Conservation (phyloP, 2,888 invertebrate species). For the Thera obeliscata region DNA sequence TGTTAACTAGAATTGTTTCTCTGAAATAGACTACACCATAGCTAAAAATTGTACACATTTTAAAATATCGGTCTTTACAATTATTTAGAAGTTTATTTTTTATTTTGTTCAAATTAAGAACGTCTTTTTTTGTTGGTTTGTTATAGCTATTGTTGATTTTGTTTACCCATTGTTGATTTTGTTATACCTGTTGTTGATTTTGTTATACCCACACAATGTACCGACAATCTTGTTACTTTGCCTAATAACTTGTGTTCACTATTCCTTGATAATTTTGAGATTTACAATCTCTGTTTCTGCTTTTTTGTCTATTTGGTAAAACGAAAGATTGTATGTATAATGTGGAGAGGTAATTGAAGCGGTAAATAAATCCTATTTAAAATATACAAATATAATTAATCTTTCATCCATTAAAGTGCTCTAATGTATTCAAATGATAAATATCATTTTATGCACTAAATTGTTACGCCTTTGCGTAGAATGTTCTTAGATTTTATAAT, state of each 20-base stretch:
- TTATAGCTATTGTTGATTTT: not conserved
- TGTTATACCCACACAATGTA: not conserved
- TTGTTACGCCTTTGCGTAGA: slow-evolving; percentile 64
- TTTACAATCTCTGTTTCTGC: not conserved
- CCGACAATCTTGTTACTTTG: not conserved
- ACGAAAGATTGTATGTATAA: not conserved
- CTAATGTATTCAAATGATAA: slow-evolving; percentile 1
- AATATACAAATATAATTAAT: slow-evolving; percentile 3
- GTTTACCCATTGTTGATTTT: slow-evolving; percentile 7
- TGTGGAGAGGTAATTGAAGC: not conserved
- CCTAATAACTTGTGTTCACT: too few species aligned
- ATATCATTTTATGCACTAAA: slow-evolving; percentile 13
- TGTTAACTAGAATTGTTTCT: slow-evolving; percentile 8
- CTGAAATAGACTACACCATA: not conserved
- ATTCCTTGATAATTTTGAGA: too few species aligned
- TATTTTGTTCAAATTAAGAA: slow-evolving; percentile 10
- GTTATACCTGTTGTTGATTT: not conserved
- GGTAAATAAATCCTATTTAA: slow-evolving; percentile 3
- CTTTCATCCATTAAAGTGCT: not conserved
- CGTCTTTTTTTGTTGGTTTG: not conserved
- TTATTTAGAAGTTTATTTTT: slow-evolving; percentile 12
- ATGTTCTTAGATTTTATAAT: slow-evolving; percentile 64
- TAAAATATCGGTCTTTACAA: slow-evolving; percentile 8
- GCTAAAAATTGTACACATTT: slow-evolving; percentile 11
- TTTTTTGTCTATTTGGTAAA: not conserved